Evolutionary conservation across 2,113 vertebrate species (phyloP).

Genomic region (Elachura formosa): DNA sequence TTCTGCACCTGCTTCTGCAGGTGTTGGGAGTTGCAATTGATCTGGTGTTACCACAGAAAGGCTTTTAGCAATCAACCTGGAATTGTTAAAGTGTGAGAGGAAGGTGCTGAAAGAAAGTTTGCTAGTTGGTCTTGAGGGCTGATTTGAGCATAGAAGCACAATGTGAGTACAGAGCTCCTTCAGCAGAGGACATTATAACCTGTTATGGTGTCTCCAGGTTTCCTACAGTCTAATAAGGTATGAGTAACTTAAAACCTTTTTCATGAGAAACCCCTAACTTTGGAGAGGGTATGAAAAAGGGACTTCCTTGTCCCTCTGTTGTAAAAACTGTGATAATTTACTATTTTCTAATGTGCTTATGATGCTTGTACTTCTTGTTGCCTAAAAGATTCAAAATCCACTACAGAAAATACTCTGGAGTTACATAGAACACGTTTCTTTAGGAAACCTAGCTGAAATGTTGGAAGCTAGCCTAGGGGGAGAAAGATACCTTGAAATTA

Average conservation of each 20-base stretch:
- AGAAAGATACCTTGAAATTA: not conserved
- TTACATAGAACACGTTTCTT: accelerated
- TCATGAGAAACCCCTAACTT: accelerated
- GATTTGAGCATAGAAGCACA: accelerated
- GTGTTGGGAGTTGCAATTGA: not conserved
- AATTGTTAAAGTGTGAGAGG: not conserved
- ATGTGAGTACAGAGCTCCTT: accelerated
- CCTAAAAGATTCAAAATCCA: not conserved
- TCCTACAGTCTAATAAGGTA: not conserved
- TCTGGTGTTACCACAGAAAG: not conserved
- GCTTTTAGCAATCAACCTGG: not conserved
- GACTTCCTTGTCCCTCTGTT: not conserved
- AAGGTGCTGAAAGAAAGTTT: not conserved
- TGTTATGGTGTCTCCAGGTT: not conserved
- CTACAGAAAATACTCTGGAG: not conserved
- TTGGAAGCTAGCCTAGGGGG: not conserved
- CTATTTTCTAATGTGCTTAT: not conserved
- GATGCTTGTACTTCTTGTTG: not conserved
- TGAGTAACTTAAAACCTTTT: not conserved
- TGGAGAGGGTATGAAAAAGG: not conserved
- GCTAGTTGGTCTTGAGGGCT: not conserved
- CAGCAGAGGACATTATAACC: accelerated
- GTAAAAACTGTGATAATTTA: not conserved
- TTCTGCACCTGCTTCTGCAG: not conserved
- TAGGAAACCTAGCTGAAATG: not conserved